These are phyloP conservation scores for Lamproptera curius DNA, from an alignment of 2,888 invertebrate species.

Conservation along the genomic window DNA sequence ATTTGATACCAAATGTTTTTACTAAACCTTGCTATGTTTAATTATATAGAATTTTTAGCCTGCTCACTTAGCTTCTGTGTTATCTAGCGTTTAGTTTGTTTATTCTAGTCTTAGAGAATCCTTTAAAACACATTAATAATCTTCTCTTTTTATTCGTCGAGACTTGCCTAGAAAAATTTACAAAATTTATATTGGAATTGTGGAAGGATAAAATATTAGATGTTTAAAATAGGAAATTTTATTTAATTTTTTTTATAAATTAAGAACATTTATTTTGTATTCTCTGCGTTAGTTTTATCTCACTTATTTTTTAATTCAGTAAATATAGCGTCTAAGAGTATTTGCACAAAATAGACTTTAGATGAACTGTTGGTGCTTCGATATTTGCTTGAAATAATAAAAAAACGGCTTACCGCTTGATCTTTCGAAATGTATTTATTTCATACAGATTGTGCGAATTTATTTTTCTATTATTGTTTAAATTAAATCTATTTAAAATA, in stretches of 20 bases:
- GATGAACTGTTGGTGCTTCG: constrained; percentile 13
- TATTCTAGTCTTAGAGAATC: constrained; percentile 13
- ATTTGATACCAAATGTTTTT: constrained; percentile 13
- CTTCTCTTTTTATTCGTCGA: neutral
- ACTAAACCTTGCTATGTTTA: neutral
- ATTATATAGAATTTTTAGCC: neutral
- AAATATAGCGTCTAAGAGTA: constrained; percentile 7
- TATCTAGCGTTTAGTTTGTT: constrained; percentile 9
- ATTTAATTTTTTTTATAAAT: too few species aligned
- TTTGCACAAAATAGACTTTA: constrained; percentile 18
- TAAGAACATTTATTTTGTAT: too few species aligned
- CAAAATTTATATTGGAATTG: too few species aligned
- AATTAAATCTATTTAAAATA: constrained; percentile 27
- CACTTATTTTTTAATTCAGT: neutral
- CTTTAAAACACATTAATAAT: too few species aligned
- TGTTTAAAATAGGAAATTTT: too few species aligned
- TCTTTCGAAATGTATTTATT: constrained; percentile 14
- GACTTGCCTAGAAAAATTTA: constrained; percentile 15
- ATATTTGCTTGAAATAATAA: constrained; percentile 1
- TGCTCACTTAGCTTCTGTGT: neutral
- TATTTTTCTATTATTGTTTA: constrained; percentile 32
- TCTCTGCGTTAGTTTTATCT: too few species aligned
- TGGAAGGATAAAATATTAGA: too few species aligned
- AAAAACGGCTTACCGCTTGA: neutral
- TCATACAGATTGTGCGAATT: constrained; percentile 16